These are phyloP conservation scores for Oryctolagus cuniculus DNA, from an alignment of 2,113 vertebrate species.

Conservation along the genomic window DNA sequence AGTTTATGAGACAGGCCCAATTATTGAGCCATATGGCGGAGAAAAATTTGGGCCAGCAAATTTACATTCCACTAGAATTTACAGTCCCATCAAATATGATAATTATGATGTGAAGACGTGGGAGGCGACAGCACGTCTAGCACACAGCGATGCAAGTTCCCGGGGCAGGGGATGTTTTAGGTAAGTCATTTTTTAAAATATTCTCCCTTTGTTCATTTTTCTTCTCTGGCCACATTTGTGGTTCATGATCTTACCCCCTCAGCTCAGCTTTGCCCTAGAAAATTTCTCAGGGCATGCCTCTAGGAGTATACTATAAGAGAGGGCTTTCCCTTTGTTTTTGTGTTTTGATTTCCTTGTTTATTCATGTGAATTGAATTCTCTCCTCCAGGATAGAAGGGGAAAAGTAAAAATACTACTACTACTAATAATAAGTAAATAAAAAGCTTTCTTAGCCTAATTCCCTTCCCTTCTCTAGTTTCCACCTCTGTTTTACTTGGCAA, in stretches of 20 bases:
- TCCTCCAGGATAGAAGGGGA: neutral
- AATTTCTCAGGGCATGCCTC: neutral
- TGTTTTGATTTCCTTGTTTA: neutral
- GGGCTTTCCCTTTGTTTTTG: neutral
- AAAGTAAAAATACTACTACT: neutral
- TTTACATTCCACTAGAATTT: constrained; percentile 57
- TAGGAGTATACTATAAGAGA: no score
- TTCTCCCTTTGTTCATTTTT: constrained; percentile 54
- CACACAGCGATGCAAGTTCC: constrained; percentile 41
- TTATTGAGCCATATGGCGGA: constrained; percentile 60
- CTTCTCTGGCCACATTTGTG: neutral
- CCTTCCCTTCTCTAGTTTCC: neutral
- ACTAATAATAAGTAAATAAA: neutral
- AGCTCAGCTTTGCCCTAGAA: neutral
- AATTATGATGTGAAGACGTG: constrained; percentile 68
- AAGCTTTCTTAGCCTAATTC: neutral
- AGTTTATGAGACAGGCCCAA: constrained; percentile 10
- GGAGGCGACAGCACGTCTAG: no score
- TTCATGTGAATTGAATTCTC: neutral
- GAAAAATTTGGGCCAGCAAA: constrained; percentile 64
- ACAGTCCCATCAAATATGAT: constrained; percentile 74
- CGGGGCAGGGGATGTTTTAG: neutral
- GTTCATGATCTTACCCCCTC: neutral
- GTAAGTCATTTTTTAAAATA: neutral
- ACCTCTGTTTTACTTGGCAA: neutral